phyloP scores from a whole-genome alignment of 2,113 vertebrate genomes.

The Urocitellus parryii region DNA sequence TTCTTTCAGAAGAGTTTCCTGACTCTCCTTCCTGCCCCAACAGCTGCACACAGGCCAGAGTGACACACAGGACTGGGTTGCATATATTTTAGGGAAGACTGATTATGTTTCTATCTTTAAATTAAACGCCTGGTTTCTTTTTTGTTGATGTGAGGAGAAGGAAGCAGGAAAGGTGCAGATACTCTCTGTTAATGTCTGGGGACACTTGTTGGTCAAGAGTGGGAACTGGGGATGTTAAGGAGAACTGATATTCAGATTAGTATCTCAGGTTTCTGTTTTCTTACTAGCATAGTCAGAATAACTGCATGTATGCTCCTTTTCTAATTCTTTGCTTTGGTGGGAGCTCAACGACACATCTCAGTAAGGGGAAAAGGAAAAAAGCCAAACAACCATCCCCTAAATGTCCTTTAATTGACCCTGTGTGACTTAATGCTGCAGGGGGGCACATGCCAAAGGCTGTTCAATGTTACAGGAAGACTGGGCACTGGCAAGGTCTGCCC shows the following conservation, averaged over 20 bases:
- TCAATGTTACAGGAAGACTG: not conserved
- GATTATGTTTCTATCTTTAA: not conserved
- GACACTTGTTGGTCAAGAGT: no score
- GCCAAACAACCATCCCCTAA: not conserved
- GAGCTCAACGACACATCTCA: not conserved
- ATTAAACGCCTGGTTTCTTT: not conserved
- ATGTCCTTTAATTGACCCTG: slow-evolving; percentile 33
- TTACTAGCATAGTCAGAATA: not conserved
- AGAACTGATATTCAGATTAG: not conserved
- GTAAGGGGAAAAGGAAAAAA: not conserved
- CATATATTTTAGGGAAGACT: not conserved
- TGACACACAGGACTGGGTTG: not conserved
- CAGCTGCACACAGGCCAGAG: not conserved
- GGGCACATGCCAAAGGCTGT: not conserved
- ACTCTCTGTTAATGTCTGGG: no score
- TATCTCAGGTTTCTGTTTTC: not conserved
- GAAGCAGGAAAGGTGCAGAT: not conserved
- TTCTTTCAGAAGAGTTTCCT: not conserved
- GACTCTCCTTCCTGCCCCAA: not conserved
- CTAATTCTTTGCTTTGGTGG: not conserved
- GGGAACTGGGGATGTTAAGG: not conserved
- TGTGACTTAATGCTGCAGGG: not conserved
- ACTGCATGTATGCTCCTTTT: not conserved
- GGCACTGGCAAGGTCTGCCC: not conserved
- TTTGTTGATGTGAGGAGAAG: not conserved